Evolutionary conservation across 1,140 invertebrate species (phyloP).

Genomic region (Callitettix versicolor): DNA sequence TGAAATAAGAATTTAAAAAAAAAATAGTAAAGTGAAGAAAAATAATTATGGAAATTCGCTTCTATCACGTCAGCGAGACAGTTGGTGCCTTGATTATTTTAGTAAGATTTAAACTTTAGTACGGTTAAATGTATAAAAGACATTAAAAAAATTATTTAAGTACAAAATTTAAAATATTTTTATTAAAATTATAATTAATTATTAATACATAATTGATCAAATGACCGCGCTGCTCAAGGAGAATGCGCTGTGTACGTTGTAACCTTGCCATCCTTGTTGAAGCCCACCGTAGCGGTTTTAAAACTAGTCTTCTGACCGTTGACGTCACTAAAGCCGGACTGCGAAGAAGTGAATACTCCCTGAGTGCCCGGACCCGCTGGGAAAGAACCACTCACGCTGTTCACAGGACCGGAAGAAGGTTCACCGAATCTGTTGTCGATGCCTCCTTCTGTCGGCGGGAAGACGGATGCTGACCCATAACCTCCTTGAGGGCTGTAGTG

Average conservation of each 20-base stretch:
- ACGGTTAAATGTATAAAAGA: too few relatives aligned
- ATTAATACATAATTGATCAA: too few relatives aligned
- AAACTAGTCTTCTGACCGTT: constrained; percentile 44
- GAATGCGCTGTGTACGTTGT: constrained; percentile 28
- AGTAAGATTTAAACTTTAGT: too few relatives aligned
- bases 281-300: constrained; percentile 48
- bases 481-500: constrained; percentile 30
- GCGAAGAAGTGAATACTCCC: constrained; percentile 50
- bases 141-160: too few relatives aligned
- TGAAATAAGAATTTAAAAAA: too few relatives aligned
- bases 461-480: constrained; percentile 27
- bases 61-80: too few relatives aligned
- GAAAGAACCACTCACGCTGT: constrained; percentile 6
- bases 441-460: constrained; percentile 42
- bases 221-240: too few relatives aligned
- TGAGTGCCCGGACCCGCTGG: constrained; percentile 31
- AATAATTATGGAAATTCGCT: too few relatives aligned
- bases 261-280: constrained; percentile 61
- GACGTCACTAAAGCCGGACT: constrained; percentile 41
- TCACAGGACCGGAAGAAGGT: not conserved
- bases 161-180: too few relatives aligned
- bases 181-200: too few relatives aligned
- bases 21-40: too few relatives aligned
- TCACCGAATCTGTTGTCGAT: constrained; percentile 41
- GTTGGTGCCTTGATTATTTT: too few relatives aligned